Evolutionary conservation across 2,113 vertebrate genomes (phyloP), one percentile per base, ranked within the genome.

Genomic region (Nyctibius bracteatus): DNA sequence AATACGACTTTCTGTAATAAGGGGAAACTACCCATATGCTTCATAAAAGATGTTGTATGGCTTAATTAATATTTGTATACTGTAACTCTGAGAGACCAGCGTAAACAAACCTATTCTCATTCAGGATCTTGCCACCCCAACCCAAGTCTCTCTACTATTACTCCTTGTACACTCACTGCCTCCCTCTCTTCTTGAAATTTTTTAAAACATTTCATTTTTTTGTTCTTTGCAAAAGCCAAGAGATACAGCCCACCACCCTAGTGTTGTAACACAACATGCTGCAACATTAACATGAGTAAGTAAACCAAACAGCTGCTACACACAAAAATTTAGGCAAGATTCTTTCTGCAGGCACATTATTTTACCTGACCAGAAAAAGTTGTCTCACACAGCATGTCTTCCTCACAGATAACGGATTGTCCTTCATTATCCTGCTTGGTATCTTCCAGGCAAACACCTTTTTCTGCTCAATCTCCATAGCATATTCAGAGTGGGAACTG

Each of bases 201-300:
- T 80, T 65, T 4, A 3, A 41, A 78, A 58, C 9, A 14, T 28
- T 43, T 88, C 6, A 17, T n/a, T 14, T 37, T 71, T 37, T 44
- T 73, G 25, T 35, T 86, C 63, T 88, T 80, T 81, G 51, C 55
- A 72, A 80, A 86, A 73, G 47, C 59, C 30, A 86, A 70, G 57
- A 55, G 86, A 37, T 18, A 35, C 8, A 35, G 30, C 14, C 51
- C 47, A 47, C 13, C 59, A 43, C n/a, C 14, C 51, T 14, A 2
- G 20, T 8, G 12, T 1, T 0, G 0, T 20, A 90, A 62, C 39
- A 72, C 9, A 46, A 44, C 13, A 5, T 6, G 46, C 43, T 72
- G 55, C n/a, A 84, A 18, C 8, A 11, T 12, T 35, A 67, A 28
- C 27, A 25, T 0, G 0, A 92, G 28, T 5, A 12, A 83, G 47